Percentiles rank a stretch among this genome's conserved stretches.
Evolutionary conservation across 1,140 invertebrate species (phyloP).

Genomic region (Protaetia brevitarsis): DNA sequence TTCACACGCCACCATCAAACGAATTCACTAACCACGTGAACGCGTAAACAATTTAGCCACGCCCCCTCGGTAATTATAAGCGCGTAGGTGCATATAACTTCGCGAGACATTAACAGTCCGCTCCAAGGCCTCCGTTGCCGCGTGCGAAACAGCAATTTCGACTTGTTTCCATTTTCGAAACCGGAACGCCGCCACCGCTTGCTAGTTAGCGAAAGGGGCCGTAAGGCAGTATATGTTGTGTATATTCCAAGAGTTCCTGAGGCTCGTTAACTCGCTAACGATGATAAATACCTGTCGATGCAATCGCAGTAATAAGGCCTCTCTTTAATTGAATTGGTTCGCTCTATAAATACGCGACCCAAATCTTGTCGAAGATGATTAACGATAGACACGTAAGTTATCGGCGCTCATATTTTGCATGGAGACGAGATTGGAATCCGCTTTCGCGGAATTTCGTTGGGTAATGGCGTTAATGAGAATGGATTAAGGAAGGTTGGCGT

Average conservation of each 20-base stretch:
- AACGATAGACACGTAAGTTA: too few relatives aligned
- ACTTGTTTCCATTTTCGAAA: neutral
- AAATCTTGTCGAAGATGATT: too few relatives aligned
- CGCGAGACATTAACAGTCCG: neutral
- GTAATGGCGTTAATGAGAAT: too few relatives aligned
- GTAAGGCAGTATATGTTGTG: too few relatives aligned
- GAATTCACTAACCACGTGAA: too few relatives aligned
- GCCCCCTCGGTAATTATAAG: neutral
- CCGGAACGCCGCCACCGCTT: neutral
- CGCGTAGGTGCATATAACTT: neutral
- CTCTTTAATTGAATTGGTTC: too few relatives aligned
- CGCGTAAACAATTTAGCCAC: neutral
- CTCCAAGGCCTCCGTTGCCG: neutral
- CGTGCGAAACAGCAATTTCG: slow-evolving; percentile 5
- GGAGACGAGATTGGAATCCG: too few relatives aligned
- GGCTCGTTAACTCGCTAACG: neutral
- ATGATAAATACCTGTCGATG: neutral
- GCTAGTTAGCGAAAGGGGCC: neutral
- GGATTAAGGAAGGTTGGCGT: too few relatives aligned
- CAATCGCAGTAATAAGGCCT: neutral
- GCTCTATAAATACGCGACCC: neutral
- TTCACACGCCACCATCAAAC: too few relatives aligned
- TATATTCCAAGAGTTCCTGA: too few relatives aligned
- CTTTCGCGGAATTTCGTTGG: too few relatives aligned
- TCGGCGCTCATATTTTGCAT: too few relatives aligned